A percentile compares a stretch with the other conserved stretches of the same genome.
These are phyloP conservation scores for Venustaconcha ellipsiformis DNA, from an alignment of 1,140 invertebrate species.

Conservation along the genomic window DNA sequence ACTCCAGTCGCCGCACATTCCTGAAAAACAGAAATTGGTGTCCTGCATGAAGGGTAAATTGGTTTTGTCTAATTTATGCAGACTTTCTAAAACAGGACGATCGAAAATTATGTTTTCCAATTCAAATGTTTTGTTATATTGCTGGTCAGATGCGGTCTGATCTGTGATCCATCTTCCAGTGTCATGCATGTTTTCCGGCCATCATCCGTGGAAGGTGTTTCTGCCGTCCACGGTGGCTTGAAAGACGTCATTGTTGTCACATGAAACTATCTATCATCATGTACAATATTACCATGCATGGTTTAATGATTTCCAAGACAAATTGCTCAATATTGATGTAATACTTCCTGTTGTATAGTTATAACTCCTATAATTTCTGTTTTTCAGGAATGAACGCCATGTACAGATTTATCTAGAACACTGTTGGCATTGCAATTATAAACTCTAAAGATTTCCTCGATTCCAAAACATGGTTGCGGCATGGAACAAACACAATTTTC, in stretches of 20 bases:
- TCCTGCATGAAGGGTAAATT: conserved; percentile 3
- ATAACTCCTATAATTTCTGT: too few relatives aligned
- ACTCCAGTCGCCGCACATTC: not conserved
- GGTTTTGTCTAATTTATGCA: not conserved
- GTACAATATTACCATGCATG: too few relatives aligned
- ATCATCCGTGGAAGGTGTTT: conserved; percentile 11
- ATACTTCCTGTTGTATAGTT: too few relatives aligned
- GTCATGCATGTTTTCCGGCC: not conserved
- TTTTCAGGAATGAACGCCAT: too few relatives aligned
- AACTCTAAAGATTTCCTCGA: too few relatives aligned
- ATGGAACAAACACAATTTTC: too few relatives aligned
- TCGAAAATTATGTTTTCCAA: not conserved
- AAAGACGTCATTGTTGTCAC: conserved; percentile 25
- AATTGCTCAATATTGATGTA: too few relatives aligned
- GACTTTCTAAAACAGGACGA: not conserved
- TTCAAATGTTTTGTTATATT: not conserved
- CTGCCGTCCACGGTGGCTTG: conserved; percentile 21
- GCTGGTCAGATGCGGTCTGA: not conserved
- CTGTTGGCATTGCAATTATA: too few relatives aligned
- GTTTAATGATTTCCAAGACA: too few relatives aligned
- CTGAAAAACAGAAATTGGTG: not conserved
- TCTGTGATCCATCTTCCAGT: not conserved
- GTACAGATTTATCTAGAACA: too few relatives aligned
- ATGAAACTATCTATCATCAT: not conserved
- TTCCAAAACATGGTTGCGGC: too few relatives aligned